Conservation (phyloP, 2,113 vertebrate genomes). For the Agelaius tricolor region DNA sequence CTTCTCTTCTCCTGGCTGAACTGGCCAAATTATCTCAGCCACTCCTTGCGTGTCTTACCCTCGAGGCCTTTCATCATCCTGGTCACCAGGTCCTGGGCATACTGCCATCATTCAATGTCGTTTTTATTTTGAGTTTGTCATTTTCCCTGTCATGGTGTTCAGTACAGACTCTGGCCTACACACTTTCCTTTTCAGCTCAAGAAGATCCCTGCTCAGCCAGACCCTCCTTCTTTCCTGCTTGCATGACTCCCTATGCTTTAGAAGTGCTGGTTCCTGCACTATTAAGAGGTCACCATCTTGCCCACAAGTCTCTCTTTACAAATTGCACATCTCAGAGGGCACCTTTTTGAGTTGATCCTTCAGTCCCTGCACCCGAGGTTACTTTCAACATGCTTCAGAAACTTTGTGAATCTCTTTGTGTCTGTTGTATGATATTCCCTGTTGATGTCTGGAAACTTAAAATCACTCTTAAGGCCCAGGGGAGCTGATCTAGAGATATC, state of each 20-base stretch:
- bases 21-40: neutral
- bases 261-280: neutral
- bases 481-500: neutral
- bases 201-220: neutral
- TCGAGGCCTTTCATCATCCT: neutral
- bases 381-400: neutral
- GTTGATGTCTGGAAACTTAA: neutral
- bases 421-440: neutral
- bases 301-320: neutral
- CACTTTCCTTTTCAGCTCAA: neutral
- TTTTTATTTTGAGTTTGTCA: neutral
- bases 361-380: neutral
- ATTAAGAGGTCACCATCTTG: neutral
- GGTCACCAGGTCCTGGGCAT: neutral
- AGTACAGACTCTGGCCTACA: neutral
- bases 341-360: neutral
- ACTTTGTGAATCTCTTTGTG: neutral
- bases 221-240: neutral
- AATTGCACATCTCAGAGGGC: neutral
- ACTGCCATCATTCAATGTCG: neutral
- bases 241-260: neutral
- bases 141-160: neutral
- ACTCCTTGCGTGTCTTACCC: neutral
- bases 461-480: neutral
- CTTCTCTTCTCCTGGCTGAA: neutral